These are phyloP conservation scores for Camelus bactrianus DNA, from an alignment of 2,113 vertebrate genomes.

Conservation along the genomic window DNA sequence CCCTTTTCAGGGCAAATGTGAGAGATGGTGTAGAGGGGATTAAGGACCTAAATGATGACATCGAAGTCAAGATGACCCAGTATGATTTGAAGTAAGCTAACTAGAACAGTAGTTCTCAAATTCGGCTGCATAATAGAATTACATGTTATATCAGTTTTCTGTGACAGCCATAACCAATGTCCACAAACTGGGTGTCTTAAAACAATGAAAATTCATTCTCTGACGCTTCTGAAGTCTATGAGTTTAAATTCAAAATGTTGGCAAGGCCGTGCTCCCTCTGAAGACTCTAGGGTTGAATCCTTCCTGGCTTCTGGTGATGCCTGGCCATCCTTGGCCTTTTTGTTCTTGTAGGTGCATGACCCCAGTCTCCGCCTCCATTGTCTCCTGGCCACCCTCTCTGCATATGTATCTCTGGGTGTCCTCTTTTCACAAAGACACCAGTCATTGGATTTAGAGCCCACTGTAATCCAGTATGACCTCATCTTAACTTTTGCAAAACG, in stretches of 20 bases:
- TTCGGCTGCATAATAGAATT: background rate
- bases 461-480: background rate
- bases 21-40: background rate
- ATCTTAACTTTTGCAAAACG: background rate
- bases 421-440: background rate
- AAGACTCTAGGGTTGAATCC: background rate
- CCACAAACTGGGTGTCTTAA: background rate
- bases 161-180: background rate
- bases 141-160: background rate
- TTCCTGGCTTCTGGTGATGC: background rate
- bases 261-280: background rate
- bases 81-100: background rate
- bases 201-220: background rate
- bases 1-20: background rate
- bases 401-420: background rate
- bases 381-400: background rate
- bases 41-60: background rate
- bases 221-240: background rate
- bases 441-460: background rate
- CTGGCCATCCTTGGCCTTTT: background rate
- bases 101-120: background rate
- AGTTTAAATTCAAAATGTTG: background rate
- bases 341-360: accelerated
- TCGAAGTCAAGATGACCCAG: background rate
- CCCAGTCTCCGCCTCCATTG: background rate